Evolutionary conservation across 2,113 vertebrate species (phyloP).

Genomic region (Petrocephalus microphthalmus): DNA sequence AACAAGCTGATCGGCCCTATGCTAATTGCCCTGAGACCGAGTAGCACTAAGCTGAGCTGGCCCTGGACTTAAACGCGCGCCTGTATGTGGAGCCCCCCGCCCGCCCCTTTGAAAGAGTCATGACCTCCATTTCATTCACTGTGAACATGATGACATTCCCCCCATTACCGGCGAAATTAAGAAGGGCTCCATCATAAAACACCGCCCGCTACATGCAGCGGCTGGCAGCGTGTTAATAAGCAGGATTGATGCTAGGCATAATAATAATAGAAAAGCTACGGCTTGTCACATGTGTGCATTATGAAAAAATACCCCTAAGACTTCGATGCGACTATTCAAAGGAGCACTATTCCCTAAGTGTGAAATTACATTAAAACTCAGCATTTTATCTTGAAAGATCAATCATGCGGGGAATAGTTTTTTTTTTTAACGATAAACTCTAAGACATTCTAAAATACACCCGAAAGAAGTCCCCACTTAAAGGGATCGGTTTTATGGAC

Average conservation of each 20-base stretch:
- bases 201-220: neutral
- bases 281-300: neutral
- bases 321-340: neutral
- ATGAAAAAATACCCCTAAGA: neutral
- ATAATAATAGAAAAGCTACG: neutral
- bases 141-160: neutral
- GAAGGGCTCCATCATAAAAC: conserved; percentile 10
- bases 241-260: neutral
- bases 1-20: neutral
- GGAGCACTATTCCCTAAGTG: neutral
- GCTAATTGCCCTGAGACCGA: conserved; percentile 20
- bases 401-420: neutral
- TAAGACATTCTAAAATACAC: neutral
- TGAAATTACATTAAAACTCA: neutral
- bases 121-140: neutral
- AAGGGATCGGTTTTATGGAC: conserved; percentile 20
- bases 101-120: neutral
- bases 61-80: conserved; percentile 5
- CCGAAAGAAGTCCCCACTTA: neutral
- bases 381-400: neutral
- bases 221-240: neutral
- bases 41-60: neutral
- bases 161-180: conserved; percentile 9
- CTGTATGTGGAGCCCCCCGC: neutral
- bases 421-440: neutral